Percentiles rank a stretch among this genome's conserved stretches.
Conservation (phyloP, 2,888 invertebrate species). For the Dynastes maya region DNA sequence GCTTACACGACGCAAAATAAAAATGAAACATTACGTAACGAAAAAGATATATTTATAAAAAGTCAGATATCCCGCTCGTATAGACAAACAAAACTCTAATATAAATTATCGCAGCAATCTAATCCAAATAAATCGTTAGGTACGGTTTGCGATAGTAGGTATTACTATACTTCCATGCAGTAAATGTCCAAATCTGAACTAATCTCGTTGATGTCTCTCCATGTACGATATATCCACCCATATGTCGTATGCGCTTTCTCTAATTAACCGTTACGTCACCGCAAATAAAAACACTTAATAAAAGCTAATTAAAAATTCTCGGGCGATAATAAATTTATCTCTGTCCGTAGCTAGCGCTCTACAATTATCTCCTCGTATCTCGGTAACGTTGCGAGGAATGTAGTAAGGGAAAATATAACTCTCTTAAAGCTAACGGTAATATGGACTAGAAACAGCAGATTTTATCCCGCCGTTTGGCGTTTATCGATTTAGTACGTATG, state of each 20-base stretch:
- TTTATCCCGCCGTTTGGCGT: constrained; percentile 3
- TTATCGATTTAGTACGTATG: constrained; percentile 3
- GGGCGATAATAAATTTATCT: constrained; percentile 16
- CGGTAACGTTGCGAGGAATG: background rate
- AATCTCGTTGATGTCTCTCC: constrained; percentile 10
- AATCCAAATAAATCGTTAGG: constrained; percentile 36
- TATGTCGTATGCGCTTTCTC: constrained; percentile 10
- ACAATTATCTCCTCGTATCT: constrained; percentile 26
- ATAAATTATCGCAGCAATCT: constrained; percentile 20
- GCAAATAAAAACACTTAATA: constrained; percentile 39
- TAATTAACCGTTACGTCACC: constrained; percentile 38
- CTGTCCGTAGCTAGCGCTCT: background rate
- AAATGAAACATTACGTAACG: no score
- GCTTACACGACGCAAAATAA: no score
- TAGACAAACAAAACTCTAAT: constrained; percentile 28
- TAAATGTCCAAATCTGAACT: constrained; percentile 30
- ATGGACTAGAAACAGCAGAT: background rate
- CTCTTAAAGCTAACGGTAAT: constrained; percentile 9
- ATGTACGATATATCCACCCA: constrained; percentile 1
- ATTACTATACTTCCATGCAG: background rate
- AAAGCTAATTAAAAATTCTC: constrained; percentile 29
- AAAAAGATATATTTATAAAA: background rate
- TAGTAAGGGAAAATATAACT: background rate
- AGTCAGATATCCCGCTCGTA: background rate
- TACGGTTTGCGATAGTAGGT: background rate